Percentiles rank a stretch among this genome's conserved stretches.
Evolutionary conservation across 2,888 invertebrate species (phyloP).

Genomic region (Apotomis betuletana): DNA sequence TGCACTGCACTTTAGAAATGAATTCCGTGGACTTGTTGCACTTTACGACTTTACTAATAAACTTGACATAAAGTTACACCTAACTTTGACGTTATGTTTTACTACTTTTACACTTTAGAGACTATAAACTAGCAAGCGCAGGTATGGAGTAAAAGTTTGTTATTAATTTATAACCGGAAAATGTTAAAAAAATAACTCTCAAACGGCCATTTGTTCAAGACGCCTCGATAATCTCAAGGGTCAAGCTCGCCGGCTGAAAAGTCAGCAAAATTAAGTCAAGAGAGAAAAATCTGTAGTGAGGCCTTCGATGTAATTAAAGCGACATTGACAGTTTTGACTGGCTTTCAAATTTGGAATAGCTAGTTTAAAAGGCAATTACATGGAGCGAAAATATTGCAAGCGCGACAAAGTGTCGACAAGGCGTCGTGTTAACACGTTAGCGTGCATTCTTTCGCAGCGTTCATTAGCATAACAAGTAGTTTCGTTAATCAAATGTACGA

Average conservation of each 20-base stretch:
- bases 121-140: conserved; percentile 12
- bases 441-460: conserved; percentile 80
- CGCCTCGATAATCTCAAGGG: conserved; percentile 11
- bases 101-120: conserved; percentile 13
- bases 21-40: conserved; percentile 36
- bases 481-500: conserved; percentile 84
- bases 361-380: conserved; percentile 65
- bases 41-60: conserved; percentile 37
- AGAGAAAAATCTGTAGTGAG: conserved; percentile 12
- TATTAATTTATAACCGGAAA: conserved; percentile 14
- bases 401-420: conserved; percentile 79
- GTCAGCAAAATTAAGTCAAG: conserved; percentile 33
- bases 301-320: conserved; percentile 12
- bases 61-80: conserved; percentile 36
- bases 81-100: conserved; percentile 28
- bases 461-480: conserved; percentile 83
- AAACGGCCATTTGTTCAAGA: conserved; percentile 6
- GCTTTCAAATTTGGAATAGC: neutral
- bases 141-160: conserved; percentile 9
- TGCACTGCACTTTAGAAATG: conserved; percentile 17
- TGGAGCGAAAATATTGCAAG: conserved; percentile 75
- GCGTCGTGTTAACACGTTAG: conserved; percentile 75
- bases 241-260: neutral
- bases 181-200: neutral
- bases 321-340: conserved; percentile 1